These are phyloP conservation scores for Lepeophtheirus nordmannii DNA, from an alignment of 2,888 invertebrate genomes.

Conservation along the genomic window DNA sequence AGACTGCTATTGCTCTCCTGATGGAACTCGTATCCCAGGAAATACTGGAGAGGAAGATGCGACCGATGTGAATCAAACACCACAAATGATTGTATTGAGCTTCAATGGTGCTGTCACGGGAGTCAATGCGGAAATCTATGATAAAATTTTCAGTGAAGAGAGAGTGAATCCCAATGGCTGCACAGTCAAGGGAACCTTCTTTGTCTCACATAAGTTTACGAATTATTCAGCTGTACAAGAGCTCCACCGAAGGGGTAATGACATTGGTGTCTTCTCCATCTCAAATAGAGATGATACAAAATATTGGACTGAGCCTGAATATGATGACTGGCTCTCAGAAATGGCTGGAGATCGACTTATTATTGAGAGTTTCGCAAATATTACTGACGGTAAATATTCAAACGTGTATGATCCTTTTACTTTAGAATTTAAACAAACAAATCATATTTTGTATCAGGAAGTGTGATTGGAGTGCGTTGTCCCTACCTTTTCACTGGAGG, in stretches of 20 bases:
- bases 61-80: conserved; percentile 47
- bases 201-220: conserved; percentile 71
- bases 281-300: conserved; percentile 36
- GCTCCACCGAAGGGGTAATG: conserved; percentile 73
- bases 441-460: conserved; percentile 32
- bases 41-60: conserved; percentile 6
- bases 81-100: conserved; percentile 79
- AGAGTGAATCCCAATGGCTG: conserved; percentile 77
- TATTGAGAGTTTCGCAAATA: conserved; percentile 60
- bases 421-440: neutral
- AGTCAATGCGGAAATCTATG: conserved; percentile 74
- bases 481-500: conserved; percentile 34
- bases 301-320: conserved; percentile 27
- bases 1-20: conserved; percentile 80
- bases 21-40: conserved; percentile 74
- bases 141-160: conserved; percentile 62
- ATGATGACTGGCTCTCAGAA: conserved; percentile 66
- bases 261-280: conserved; percentile 49
- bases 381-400: conserved; percentile 46
- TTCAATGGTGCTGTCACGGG: conserved; percentile 85
- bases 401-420: neutral
- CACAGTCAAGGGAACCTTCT: conserved; percentile 75
- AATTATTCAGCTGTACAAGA: conserved; percentile 86
- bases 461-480: conserved; percentile 56
- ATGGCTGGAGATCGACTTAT: conserved; percentile 88